phyloP scores from a whole-genome alignment of 2,888 invertebrate species.

The Tachina grossa region DNA sequence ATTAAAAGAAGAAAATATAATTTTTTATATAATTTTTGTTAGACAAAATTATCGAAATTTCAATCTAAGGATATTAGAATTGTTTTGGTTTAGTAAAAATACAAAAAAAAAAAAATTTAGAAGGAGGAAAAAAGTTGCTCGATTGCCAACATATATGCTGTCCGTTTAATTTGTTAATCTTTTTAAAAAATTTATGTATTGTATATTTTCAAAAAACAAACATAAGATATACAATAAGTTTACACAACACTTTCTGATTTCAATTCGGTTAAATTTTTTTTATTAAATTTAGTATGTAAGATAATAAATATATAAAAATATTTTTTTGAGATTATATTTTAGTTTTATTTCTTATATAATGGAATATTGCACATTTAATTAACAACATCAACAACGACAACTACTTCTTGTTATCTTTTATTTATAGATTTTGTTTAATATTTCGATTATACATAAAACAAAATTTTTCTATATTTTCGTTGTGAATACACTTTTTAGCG shows the following conservation, averaged over 20 bases:
- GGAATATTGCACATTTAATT: conserved; percentile 81
- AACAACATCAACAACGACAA: conserved; percentile 82
- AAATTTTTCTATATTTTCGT: conserved; percentile 49
- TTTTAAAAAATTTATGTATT: conserved; percentile 42
- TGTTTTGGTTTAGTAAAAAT: conserved; percentile 52
- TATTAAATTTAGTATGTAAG: conserved; percentile 59
- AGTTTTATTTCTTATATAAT: conserved; percentile 66
- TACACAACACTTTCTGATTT: conserved; percentile 74
- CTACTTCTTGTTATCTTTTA: conserved; percentile 76
- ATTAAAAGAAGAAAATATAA: conserved; percentile 38
- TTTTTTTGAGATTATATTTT: conserved; percentile 73
- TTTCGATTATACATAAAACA: conserved; percentile 51
- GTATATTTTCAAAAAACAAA: conserved; percentile 79
- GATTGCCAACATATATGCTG: conserved; percentile 84
- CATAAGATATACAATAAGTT: conserved; percentile 73
- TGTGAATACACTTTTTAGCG: conserved; percentile 54
- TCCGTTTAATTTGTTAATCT: conserved; percentile 75
- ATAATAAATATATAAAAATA: conserved; percentile 69
- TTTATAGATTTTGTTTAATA: conserved; percentile 54
- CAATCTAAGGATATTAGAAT: conserved; percentile 68
- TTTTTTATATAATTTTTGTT: conserved; percentile 48
- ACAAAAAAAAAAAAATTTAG: conserved; percentile 46
- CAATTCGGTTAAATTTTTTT: conserved; percentile 17
- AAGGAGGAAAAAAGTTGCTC: conserved; percentile 78
- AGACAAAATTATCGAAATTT: conserved; percentile 75